Evolutionary conservation across 2,113 vertebrate genomes (phyloP), one percentile per base, ranked within the genome.

Genomic region (Otolemur garnettii): DNA sequence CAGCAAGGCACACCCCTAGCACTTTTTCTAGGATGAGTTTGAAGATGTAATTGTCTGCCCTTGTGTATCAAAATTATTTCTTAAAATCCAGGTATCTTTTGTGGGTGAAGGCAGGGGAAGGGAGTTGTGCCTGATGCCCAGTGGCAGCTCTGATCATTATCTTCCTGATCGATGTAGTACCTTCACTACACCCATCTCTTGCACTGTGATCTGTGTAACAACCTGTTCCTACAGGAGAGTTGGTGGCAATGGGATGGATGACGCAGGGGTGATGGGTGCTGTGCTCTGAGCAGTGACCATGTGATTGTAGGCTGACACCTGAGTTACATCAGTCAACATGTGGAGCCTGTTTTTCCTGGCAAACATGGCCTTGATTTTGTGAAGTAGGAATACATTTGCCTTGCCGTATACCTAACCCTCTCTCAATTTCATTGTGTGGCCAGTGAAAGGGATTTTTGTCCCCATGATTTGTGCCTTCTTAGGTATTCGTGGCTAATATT

Each of bases 351-450:
- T 15, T 24, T 66, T 8, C 17, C 17, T 3, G 21, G 2, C 26
- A n/a, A 14, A 0, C 0, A 2, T 13, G 1, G 2, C 7, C 26
- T 35, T 28, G 68, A 30, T 7, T 35, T 38, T 17, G 21, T 10
- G 0, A 3, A 59, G 10, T 35, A 69, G 33, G 14, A 22, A 28
- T 18, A 1, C 8, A 11, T 22, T 7, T 7, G 11, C 26, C 30
- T 64, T 26, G 2, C 4, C 1, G 1, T 30, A 42, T 33, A 60
- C 15, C 62, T 55, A 30, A 60, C 33, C 55, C 2, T n/a, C 35
- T 84, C 0, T 9, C 6, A 10, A 50, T 30, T 81, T 24, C 33
- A 11, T 33, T 2, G 11, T 75, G 68, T 57, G 55, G 26, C 35
- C 30, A 68, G 10, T 35, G 22, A 30, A 69, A 64, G 59, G 53